phyloP scores from a whole-genome alignment of 2,113 vertebrate genomes.

The Thryonomys swinderianus region DNA sequence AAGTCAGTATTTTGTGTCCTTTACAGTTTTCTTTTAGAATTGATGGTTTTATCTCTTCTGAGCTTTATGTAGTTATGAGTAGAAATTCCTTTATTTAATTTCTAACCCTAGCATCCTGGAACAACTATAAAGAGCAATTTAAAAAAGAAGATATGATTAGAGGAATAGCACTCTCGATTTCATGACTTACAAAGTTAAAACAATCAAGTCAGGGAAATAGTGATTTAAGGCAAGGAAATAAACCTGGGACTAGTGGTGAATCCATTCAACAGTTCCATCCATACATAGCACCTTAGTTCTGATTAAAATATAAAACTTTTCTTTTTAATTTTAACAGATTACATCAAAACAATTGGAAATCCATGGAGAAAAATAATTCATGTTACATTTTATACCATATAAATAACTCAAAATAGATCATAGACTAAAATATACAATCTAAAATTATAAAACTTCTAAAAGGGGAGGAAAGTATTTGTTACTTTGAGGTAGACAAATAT shows the following conservation, averaged over 20 bases:
- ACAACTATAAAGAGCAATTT: background rate
- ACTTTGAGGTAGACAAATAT: background rate
- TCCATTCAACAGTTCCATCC: background rate
- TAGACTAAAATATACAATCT: background rate
- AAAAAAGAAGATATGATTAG: background rate
- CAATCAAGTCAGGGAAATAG: background rate
- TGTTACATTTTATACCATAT: background rate
- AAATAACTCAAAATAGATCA: slow-evolving; percentile 24
- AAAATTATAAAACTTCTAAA: slow-evolving; percentile 30
- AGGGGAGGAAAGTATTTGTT: background rate
- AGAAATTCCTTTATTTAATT: slow-evolving; percentile 23
- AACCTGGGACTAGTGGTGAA: background rate
- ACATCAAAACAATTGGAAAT: background rate
- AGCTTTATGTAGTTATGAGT: background rate
- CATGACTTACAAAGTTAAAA: background rate
- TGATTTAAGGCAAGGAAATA: background rate
- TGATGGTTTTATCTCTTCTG: slow-evolving; percentile 57
- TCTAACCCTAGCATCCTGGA: background rate
- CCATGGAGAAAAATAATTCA: background rate
- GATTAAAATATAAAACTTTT: background rate
- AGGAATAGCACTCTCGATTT: background rate
- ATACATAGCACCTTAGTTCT: background rate
- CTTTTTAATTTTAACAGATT: slow-evolving; percentile 16
- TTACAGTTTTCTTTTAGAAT: slow-evolving; percentile 49
- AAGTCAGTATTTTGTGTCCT: slow-evolving; percentile 18